These are phyloP conservation scores for Clarias magur DNA, from an alignment of 2,113 vertebrate genomes.

Conservation along the genomic window DNA sequence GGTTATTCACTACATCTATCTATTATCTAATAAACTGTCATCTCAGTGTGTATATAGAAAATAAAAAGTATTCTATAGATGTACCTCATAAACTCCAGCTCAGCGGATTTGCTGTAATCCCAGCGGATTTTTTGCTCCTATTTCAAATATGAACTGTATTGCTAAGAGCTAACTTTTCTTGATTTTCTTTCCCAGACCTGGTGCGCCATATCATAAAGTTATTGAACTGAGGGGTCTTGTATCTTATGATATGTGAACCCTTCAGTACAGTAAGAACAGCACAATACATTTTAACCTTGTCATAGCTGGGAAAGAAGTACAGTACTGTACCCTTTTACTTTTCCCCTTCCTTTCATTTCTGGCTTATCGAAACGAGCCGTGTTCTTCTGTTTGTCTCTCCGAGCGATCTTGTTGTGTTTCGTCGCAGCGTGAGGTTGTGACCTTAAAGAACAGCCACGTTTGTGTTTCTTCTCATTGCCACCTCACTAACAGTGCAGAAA, in stretches of 20 bases:
- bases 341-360: not conserved
- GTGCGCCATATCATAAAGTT: not conserved
- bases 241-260: slow-evolving; percentile 13
- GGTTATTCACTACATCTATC: not conserved
- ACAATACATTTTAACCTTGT: not conserved
- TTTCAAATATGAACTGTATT: not conserved
- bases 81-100: not conserved
- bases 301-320: not conserved
- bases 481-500: slow-evolving; percentile 13
- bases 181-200: slow-evolving; percentile 46
- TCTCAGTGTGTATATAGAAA: not conserved
- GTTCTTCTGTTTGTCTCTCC: slow-evolving; percentile 9
- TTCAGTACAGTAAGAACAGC: not conserved
- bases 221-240: slow-evolving; percentile 33
- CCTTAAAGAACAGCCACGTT: slow-evolving; percentile 52
- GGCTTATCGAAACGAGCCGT: not conserved
- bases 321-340: not conserved
- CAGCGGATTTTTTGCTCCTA: not conserved
- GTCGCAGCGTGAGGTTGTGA: slow-evolving; percentile 48
- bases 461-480: slow-evolving; percentile 37
- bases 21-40: not conserved
- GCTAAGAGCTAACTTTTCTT: not conserved
- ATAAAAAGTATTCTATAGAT: not conserved
- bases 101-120: not conserved
- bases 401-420: slow-evolving; percentile 37